Evolutionary conservation across 2,113 vertebrate genomes (phyloP), one percentile per base, ranked within the genome.

Genomic region (Epinephelus fuscoguttatus): DNA sequence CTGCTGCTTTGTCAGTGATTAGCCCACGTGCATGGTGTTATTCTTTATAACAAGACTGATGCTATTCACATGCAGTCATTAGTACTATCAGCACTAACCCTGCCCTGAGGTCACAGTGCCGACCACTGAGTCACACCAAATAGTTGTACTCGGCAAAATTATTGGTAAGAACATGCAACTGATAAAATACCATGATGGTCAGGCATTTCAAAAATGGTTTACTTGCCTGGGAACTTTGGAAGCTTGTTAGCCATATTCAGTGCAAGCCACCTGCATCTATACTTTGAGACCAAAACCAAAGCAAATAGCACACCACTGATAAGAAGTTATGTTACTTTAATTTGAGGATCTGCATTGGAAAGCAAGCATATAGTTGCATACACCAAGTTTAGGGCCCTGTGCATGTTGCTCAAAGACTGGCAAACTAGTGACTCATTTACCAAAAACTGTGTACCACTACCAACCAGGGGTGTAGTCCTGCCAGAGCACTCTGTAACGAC

Each of bases 41-140:
- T 74, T 27, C 14, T 50, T 49, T 12, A 74, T n/a, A 10, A 53
- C 30, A 40, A 40, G 27, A 18, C 1, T 6, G 19, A 50, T 53
- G 30, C 8, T 80, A 1, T 40, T 50, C n/a, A 45, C n/a, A 69
- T 61, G 14, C 2, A 25, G 66, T 23, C 33, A 30, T 37, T 42
- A 47, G 11, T 69, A 4, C 66, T 55, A 7, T 55, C 40, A 61
- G 14, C 5, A 7, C 52, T 47, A 40, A 66, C 2, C 25, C 25
- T 70, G 49, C 10, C 23, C 69, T 57, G 56, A 62, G 17, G 66
- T 75, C 12, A 76, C 56, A 47, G 47, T 52, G 50, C 56, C 27
- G 53, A 75, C 69, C 53, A 76, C 25, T 30, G 40, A 64, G 56
- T 21, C 1, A 37, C 21, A 64, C 73, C 59, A 63, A 42, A 70